Percentiles rank a stretch among this genome's conserved stretches.
These are phyloP conservation scores for Labeo catla DNA, from an alignment of 2,113 vertebrate genomes.

Conservation along the genomic window DNA sequence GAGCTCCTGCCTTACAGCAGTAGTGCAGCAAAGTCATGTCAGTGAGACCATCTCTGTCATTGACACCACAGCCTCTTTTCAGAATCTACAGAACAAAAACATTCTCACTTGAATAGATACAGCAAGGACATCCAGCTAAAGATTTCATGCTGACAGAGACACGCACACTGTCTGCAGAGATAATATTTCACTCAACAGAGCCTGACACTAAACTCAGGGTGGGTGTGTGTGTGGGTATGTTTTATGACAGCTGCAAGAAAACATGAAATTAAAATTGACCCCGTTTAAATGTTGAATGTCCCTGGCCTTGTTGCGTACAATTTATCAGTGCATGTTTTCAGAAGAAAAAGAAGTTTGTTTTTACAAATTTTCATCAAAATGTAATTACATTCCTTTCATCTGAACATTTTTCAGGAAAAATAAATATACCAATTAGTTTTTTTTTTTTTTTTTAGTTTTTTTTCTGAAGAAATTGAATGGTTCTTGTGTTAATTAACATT, in stretches of 20 bases:
- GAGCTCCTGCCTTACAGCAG: conserved; percentile 96
- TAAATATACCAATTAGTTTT: neutral
- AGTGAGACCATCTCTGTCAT: conserved; percentile 94
- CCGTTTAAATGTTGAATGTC: neutral
- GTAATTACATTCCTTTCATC: neutral
- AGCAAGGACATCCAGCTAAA: conserved; percentile 6
- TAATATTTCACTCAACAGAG: neutral
- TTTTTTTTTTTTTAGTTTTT: no score
- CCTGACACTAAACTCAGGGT: neutral
- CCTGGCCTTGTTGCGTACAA: neutral
- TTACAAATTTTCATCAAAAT: neutral
- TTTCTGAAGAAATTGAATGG: neutral
- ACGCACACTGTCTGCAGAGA: neutral
- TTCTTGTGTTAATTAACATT: neutral
- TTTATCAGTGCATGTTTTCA: neutral
- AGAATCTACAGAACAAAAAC: conserved; percentile 81
- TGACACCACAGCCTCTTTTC: conserved; percentile 92
- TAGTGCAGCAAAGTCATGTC: conserved; percentile 98
- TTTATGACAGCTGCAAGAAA: conserved; percentile 14
- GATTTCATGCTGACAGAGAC: neutral
- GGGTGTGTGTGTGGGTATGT: neutral
- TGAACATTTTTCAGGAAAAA: neutral
- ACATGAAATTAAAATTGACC: conserved; percentile 6
- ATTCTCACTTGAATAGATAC: conserved; percentile 27
- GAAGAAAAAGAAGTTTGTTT: neutral